Evolutionary conservation across 2,113 vertebrate genomes (phyloP).

Genomic region (Notarius lentiginosus): DNA sequence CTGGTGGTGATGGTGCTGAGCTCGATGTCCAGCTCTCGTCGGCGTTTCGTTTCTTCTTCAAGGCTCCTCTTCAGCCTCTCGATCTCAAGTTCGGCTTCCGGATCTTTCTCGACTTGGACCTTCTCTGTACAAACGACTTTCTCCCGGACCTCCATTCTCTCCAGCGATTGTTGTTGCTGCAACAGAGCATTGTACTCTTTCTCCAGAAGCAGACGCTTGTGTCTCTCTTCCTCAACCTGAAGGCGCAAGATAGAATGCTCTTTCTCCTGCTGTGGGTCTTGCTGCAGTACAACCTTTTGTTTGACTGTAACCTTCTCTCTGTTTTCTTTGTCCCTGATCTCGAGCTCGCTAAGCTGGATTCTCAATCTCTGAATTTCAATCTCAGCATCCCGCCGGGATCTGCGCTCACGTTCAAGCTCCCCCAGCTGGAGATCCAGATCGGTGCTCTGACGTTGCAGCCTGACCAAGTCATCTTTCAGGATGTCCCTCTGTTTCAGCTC

Average conservation of each 20-base stretch:
- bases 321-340: constrained; percentile 82
- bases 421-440: constrained; percentile 90
- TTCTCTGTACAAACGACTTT: constrained; percentile 93
- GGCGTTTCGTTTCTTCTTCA: constrained; percentile 83
- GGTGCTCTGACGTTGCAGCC: constrained; percentile 78
- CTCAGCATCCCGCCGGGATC: constrained; percentile 85
- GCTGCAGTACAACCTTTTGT: constrained; percentile 94
- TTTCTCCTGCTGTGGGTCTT: constrained; percentile 94
- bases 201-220: constrained; percentile 84
- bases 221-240: constrained; percentile 89
- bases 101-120: constrained; percentile 88
- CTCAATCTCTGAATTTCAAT: constrained; percentile 88
- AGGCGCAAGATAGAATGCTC: constrained; percentile 87
- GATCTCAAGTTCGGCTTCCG: constrained; percentile 86
- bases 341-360: constrained; percentile 80
- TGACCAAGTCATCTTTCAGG: constrained; percentile 81
- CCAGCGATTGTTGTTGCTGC: constrained; percentile 80
- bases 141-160: constrained; percentile 88
- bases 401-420: constrained; percentile 87
- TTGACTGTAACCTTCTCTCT: constrained; percentile 89
- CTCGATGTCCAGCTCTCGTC: constrained; percentile 83
- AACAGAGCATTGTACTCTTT: constrained; percentile 80
- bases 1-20: constrained; percentile 74
- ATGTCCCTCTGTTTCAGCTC: constrained; percentile 85
- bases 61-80: constrained; percentile 81